Evolutionary conservation across 2,888 invertebrate genomes (phyloP), one percentile per base, ranked within the genome.

Genomic region (Lithophane socia): DNA sequence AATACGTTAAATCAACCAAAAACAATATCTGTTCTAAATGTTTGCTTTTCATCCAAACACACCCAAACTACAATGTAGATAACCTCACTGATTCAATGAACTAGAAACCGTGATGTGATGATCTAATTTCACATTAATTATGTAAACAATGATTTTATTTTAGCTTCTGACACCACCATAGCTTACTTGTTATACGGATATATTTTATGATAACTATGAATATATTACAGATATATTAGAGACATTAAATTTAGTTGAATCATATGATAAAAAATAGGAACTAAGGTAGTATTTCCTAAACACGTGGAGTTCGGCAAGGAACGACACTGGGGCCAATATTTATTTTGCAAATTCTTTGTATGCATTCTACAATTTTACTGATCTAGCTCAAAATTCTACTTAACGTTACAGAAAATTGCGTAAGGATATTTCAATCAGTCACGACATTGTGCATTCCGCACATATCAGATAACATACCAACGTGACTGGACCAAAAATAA

Each of bases 401-500:
- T 37, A 69, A 16, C 64, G 37, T 18, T 73, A 58, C 7, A 58
- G 42, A 66, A 73, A 82, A 74, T 63, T 66, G 18, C 56, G 63
- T 75, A 10, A 47, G 4, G 37, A 79, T 82, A 84, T 70, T 77
- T 74, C 73, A 83, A 86, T 79, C 83, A 68, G 49, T 72, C 80
- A 80, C 86, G 82, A 86, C 79, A 80, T 80, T 80, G 37, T 75
- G 70, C 73, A 84, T 86, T 86, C 80, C 75, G 72, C 77, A 77
- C 81, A 74, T 81, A 88, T 82, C 76, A 75, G 77, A 85, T 86
- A 83, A 84, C 83, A 84, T 79, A 66, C 61, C 75, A 86, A 86
- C 86, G 85, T 86, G 87, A 86, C 88, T 84, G 49, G 60, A 82
- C 79, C 82, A 75, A 87, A 88, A 89, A 90, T 85, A 85, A 79